phyloP scores from a whole-genome alignment of 2,888 invertebrate genomes.

The Eupithecia pulchellata region DNA sequence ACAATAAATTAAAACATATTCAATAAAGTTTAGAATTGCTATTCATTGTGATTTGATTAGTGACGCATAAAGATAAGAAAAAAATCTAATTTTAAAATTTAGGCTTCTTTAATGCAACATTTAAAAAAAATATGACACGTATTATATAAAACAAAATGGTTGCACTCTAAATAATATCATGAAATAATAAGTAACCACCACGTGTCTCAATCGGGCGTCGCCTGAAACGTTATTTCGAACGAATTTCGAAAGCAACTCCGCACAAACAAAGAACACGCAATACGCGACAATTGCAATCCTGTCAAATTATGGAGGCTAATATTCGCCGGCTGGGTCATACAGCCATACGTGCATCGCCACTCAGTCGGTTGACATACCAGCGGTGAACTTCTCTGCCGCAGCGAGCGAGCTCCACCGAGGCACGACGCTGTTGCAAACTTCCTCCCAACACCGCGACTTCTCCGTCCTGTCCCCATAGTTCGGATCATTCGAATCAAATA shows the following conservation, averaged over 20 bases:
- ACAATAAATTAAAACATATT: too few relatives aligned
- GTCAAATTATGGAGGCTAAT: slow-evolving; percentile 53
- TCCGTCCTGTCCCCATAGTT: slow-evolving; percentile 77
- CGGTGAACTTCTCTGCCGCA: slow-evolving; percentile 72
- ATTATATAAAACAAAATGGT: slow-evolving; percentile 55
- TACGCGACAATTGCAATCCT: slow-evolving; percentile 69
- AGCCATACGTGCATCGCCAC: slow-evolving; percentile 52
- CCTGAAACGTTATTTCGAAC: slow-evolving; percentile 67
- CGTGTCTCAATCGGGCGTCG: slow-evolving; percentile 53
- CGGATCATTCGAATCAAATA: slow-evolving; percentile 75
- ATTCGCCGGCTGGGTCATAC: slow-evolving; percentile 40
- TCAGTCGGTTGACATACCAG: slow-evolving; percentile 72
- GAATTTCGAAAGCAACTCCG: slow-evolving; percentile 72
- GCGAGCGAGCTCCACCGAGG: slow-evolving; percentile 75
- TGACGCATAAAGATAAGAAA: slow-evolving; percentile 9
- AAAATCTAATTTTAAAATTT: not conserved
- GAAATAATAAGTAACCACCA: slow-evolving; percentile 47
- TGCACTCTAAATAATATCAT: slow-evolving; percentile 13
- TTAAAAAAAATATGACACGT: not conserved
- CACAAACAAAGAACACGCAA: slow-evolving; percentile 80
- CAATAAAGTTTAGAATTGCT: not conserved
- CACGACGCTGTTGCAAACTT: slow-evolving; percentile 77
- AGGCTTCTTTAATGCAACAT: not conserved
- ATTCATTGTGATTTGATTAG: not conserved
- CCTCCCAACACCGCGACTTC: slow-evolving; percentile 80